These are phyloP conservation scores for Saturnia pavonia DNA, from an alignment of 2,888 invertebrate genomes.

Conservation along the genomic window DNA sequence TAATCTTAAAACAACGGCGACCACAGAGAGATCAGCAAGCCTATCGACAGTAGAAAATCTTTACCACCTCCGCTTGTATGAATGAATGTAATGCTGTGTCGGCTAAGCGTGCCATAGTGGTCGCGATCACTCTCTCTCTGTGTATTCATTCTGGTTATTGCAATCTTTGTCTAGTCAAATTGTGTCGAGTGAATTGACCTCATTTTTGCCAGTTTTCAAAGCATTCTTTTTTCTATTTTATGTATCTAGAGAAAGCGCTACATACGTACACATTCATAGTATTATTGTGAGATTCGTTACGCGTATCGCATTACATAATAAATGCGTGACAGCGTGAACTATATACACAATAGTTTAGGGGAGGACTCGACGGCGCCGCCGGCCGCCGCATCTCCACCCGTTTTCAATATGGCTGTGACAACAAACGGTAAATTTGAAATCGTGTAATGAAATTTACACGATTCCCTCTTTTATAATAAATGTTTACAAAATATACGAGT, in stretches of 20 bases:
- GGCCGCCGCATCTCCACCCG: not conserved
- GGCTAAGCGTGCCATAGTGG: too few relatives aligned
- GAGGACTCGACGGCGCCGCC: conserved; percentile 3
- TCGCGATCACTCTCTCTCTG: too few relatives aligned
- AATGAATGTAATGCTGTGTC: too few relatives aligned
- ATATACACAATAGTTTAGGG: not conserved
- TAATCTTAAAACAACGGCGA: too few relatives aligned
- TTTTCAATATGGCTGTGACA: not conserved
- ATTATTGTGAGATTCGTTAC: not conserved
- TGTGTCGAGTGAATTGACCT: too few relatives aligned
- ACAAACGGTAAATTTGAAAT: not conserved
- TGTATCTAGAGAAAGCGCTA: not conserved
- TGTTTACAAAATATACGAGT: not conserved
- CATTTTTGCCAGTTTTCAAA: too few relatives aligned
- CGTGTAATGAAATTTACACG: not conserved
- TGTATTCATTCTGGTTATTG: too few relatives aligned
- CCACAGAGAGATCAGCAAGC: too few relatives aligned
- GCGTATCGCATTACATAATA: conserved; percentile 9
- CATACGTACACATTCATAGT: not conserved
- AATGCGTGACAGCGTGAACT: conserved; percentile 4
- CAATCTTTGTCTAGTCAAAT: too few relatives aligned
- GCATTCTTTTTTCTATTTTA: not conserved
- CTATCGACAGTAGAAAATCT: too few relatives aligned
- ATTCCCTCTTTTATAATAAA: not conserved
- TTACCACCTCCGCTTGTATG: too few relatives aligned